A percentile compares a stretch with the other conserved stretches of the same genome.
These are phyloP conservation scores for Chaetura pelagica DNA, from an alignment of 2,113 vertebrate species.

Conservation along the genomic window DNA sequence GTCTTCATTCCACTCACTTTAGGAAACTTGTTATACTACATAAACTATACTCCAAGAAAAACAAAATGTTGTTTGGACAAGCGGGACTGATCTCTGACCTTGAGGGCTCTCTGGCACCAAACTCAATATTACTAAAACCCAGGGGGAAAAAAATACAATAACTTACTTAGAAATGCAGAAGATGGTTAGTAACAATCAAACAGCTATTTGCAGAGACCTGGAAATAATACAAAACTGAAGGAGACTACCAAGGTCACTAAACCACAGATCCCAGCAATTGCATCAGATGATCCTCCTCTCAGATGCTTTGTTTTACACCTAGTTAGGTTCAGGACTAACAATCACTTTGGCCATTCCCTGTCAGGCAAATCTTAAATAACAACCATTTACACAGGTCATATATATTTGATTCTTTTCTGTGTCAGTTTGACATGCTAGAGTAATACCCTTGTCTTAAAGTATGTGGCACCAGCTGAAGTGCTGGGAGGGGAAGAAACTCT, in stretches of 20 bases:
- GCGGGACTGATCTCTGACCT: background rate
- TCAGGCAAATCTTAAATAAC: background rate
- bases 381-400: background rate
- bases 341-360: accelerated
- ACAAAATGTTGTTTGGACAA: background rate
- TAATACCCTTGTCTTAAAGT: background rate
- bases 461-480: background rate
- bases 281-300: background rate
- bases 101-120: background rate
- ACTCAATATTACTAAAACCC: background rate
- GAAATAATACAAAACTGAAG: background rate
- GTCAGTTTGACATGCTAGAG: background rate
- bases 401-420: background rate
- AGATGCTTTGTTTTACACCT: background rate
- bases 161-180: background rate
- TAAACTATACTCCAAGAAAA: background rate
- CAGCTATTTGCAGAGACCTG: background rate
- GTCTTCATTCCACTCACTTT: background rate
- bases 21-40: background rate
- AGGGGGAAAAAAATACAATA: background rate
- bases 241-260: background rate
- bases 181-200: background rate
- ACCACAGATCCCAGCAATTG: background rate
- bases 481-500: background rate
- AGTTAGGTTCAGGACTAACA: background rate